Evolutionary conservation across 30 jellyfish, hydroid and myxozoan genomes (phyloP).

Genomic region (Aurelia coerulea): DNA sequence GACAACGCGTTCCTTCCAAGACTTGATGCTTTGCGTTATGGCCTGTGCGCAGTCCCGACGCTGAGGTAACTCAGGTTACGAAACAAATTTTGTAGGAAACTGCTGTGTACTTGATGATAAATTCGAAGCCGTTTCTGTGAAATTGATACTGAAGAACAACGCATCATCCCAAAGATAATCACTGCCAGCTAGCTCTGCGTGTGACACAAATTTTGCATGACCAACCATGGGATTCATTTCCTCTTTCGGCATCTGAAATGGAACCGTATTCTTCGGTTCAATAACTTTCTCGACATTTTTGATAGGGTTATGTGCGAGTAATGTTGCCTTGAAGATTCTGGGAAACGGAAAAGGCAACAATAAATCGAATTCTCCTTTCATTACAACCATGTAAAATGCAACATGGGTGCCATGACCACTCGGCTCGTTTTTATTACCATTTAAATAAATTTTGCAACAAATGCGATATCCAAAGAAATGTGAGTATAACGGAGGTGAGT

Average conservation of each 20-base stretch:
- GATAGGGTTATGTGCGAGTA: constrained; percentile 20
- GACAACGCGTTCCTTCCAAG: too few relatives aligned
- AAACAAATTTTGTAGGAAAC: too few relatives aligned
- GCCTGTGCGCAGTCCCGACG: too few relatives aligned
- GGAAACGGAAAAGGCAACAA: constrained; percentile 77
- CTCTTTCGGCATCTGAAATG: constrained; percentile 30
- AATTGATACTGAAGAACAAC: constrained; percentile 44
- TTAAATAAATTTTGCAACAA: constrained; percentile 55
- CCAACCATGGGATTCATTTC: constrained; percentile 44
- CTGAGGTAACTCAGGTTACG: too few relatives aligned
- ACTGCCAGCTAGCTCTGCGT: constrained; percentile 20
- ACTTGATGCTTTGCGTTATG: too few relatives aligned
- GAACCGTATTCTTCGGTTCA: constrained; percentile 21
- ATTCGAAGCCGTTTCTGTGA: neutral
- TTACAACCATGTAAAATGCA: constrained; percentile 60
- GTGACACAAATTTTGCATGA: constrained; percentile 42
- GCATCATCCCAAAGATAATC: constrained; percentile 61
- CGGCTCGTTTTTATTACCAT: constrained; percentile 60
- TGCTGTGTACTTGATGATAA: neutral
- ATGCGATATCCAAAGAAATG: constrained; percentile 65
- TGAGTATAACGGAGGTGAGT: constrained; percentile 80
- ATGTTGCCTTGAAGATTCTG: constrained; percentile 33
- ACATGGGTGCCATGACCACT: constrained; percentile 50
- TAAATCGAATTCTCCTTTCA: constrained; percentile 78
- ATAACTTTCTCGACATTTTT: constrained; percentile 34